Evolutionary conservation across 64 coral and sea anemone genomes (phyloP).

Genomic region (Stichodactyla mertensii): DNA sequence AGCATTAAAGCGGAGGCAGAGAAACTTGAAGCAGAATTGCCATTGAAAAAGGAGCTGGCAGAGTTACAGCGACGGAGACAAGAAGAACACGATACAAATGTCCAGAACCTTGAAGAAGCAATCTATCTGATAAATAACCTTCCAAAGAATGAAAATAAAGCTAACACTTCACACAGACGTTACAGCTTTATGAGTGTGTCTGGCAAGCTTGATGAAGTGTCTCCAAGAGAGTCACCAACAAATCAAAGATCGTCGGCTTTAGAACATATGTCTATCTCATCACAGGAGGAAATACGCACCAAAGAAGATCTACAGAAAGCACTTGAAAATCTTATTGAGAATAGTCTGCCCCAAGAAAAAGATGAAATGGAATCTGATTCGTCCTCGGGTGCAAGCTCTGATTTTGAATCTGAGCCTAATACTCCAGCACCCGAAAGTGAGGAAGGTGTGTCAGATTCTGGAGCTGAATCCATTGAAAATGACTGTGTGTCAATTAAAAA

Average conservation of each 20-base stretch:
- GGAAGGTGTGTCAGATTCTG: slow-evolving; percentile 55
- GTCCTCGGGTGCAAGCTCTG: slow-evolving; percentile 76
- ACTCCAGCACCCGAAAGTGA: not conserved
- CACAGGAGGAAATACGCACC: slow-evolving; percentile 33
- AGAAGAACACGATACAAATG: slow-evolving; percentile 49
- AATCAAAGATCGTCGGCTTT: not conserved
- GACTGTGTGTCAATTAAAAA: slow-evolving; percentile 63
- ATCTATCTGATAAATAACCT: slow-evolving; percentile 57
- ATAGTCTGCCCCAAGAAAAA: slow-evolving; percentile 13
- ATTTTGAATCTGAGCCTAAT: slow-evolving; percentile 66
- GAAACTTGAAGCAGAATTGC: slow-evolving; percentile 38
- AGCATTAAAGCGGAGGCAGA: slow-evolving; percentile 46
- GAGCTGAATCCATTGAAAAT: slow-evolving; percentile 64
- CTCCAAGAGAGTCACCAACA: slow-evolving; percentile 8
- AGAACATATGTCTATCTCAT: not conserved
- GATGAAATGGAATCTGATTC: slow-evolving; percentile 55
- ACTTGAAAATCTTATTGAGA: slow-evolving; percentile 47
- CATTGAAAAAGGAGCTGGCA: slow-evolving; percentile 69
- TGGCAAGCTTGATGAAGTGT: not conserved
- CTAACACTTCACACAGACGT: not conserved
- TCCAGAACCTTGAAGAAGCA: slow-evolving; percentile 57
- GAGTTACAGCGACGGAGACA: slow-evolving; percentile 58
- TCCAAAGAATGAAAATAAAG: slow-evolving; percentile 4
- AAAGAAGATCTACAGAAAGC: slow-evolving; percentile 63
- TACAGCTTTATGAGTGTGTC: not conserved